Evolutionary conservation across 2,113 vertebrate species (phyloP), one percentile per base, ranked within the genome.

Genomic region (Tympanuchus pallidicinctus): DNA sequence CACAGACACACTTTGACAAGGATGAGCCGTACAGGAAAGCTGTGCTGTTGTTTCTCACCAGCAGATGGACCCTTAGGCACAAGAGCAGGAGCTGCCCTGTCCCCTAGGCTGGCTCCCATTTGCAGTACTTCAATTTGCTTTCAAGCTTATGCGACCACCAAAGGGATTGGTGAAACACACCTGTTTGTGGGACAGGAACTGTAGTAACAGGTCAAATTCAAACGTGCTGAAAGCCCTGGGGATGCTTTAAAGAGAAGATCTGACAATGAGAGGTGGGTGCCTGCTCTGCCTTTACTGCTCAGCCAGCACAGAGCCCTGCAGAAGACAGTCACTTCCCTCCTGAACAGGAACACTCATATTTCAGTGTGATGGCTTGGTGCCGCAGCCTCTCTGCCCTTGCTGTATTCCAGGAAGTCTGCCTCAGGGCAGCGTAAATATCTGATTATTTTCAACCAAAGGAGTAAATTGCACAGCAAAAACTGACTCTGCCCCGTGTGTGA

Each of bases 31-130:
- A 27, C 82, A 86, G 89, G 20, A 81, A 72, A 4, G 76, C 72
- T 88, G 88, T 79, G 79, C 67, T 94, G 32, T 54, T 75, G 70
- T 40, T 91, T 84, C 73, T 59, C 8, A 81, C 94, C 95, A 88
- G 90, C 82, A 95, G 95, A 86, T 93, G 95, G 95, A 96, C 88
- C 91, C 94, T 88, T 30, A 1, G 2, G 73, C 80, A 65, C n/a
- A 72, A 45, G 22, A 94, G 85, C 61, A 67, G 24, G 47, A 64
- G 60, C 57, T 71, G 79, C 70, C 75, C 72, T 28, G 47, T 75
- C 24, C 85, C 79, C 69, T 8, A 1, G 50, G 16, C 60, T 71
- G 66, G 11, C 89, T 91, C 72, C 61, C 43, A 5, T 13, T 5
- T 20, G 54, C 61, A 87, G 75, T 63, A 45, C 61, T 66, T 1